Conservation (phyloP, 1,140 invertebrate genomes). For the Homarus americanus region DNA sequence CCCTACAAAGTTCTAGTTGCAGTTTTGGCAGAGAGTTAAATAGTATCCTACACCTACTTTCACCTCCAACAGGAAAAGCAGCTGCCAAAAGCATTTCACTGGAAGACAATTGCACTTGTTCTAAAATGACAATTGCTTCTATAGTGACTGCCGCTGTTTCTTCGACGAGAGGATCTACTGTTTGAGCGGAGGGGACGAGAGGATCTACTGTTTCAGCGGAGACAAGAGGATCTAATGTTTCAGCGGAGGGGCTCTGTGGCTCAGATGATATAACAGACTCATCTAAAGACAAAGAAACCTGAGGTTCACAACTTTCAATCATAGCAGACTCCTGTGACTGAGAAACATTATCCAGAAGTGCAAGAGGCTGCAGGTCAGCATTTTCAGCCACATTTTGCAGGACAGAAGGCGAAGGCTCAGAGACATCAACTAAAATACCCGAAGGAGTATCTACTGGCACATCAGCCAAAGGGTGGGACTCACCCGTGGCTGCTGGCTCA, state of each 20-base stretch:
- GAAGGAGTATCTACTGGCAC: neutral
- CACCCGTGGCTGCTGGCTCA: slow-evolving; percentile 42
- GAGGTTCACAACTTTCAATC: neutral
- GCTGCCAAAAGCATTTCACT: slow-evolving; percentile 6
- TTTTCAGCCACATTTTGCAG: neutral
- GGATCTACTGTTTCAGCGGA: neutral
- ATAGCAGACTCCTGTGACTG: neutral
- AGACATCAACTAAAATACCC: neutral
- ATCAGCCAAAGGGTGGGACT: slow-evolving; percentile 25
- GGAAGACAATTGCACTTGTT: neutral
- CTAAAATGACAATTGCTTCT: slow-evolving; percentile 4
- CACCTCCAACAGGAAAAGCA: slow-evolving; percentile 6
- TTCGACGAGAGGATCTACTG: no score
- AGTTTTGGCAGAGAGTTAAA: neutral
- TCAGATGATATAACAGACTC: neutral
- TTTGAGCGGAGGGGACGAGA: neutral
- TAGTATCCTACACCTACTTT: slow-evolving; percentile 25
- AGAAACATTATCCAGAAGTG: neutral
- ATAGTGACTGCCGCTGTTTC: neutral
- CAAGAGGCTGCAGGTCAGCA: neutral
- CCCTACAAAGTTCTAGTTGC: neutral
- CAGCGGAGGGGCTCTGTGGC: neutral
- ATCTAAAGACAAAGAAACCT: neutral
- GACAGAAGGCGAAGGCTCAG: slow-evolving; percentile 2
- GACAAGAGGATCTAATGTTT: neutral